Evolutionary conservation across 2,888 invertebrate species (phyloP), one percentile per base, ranked within the genome.

Genomic region (Noctua fimbriata): DNA sequence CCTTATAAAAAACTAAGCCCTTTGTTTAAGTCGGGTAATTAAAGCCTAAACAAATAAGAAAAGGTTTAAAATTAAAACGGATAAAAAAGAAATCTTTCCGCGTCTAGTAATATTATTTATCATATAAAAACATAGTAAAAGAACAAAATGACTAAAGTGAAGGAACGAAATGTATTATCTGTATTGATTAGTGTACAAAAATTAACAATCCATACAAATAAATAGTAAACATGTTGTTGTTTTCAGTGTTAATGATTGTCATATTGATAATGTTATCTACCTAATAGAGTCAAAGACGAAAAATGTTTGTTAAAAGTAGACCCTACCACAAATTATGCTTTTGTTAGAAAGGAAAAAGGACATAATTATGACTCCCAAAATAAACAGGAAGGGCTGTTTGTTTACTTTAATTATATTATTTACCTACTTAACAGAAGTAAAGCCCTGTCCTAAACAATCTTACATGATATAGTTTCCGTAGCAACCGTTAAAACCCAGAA

Each of bases 351-450:
- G 41, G n/a, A 41, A 14, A n/a, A 41, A 14, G 41, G n/a, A 16
- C 16, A n/a, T 67, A 44, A 67, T 67, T 67, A 67, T 41, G 41
- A 67, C 3, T 9, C 7, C 66, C 41, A 14, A n/a, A 41, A n/a
- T 41, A 66, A 41, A 66, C n/a, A 41, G 24, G 14, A 41, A 14
- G 66, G 41, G 2, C 24, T 14, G n/a, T 10, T 24, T 44, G 16
- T 67, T 67, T 67, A 7, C n/a, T 44, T 67, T 67, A n/a, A 67
- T n/a, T 67, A 16, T 44, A 66, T 66, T 41, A 66, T 16, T 41
- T 66, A 36, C 32, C 32, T 36, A 66, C 66, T 4, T 18, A 60
- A 14, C 36, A 65, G 2, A 36, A 65, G 12, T 36, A 36, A 36
- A 10, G 1, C 3, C 65, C 1, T 21, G 36, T 24, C 36, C 65